Evolutionary conservation across 2,797 vertebrate species (phyloP).

Genomic region (Sciaenops ocellatus): DNA sequence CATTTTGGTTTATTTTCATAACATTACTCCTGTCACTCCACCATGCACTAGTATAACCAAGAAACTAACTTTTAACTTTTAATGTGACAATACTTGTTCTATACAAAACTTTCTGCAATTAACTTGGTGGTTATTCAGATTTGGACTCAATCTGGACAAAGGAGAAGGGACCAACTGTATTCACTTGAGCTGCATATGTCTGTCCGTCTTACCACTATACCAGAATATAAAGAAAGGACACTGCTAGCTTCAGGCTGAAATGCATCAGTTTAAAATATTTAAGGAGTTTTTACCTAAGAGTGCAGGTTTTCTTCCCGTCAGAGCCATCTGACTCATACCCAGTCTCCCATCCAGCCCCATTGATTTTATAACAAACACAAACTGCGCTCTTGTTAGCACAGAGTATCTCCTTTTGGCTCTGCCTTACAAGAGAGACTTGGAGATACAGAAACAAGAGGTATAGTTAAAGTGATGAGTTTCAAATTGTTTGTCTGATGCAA

Average conservation of each 20-base stretch:
- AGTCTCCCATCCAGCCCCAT: constrained; percentile 25
- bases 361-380: constrained; percentile 43
- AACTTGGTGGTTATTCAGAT: neutral
- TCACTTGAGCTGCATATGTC: neutral
- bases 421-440: neutral
- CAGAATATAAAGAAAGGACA: neutral
- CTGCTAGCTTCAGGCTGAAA: constrained; percentile 5
- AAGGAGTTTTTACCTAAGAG: constrained; percentile 7
- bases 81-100: neutral
- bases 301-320: neutral
- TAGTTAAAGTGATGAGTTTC: neutral
- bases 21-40: neutral
- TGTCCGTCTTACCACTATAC: neutral
- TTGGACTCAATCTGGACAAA: neutral
- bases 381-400: constrained; percentile 1
- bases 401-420: constrained; percentile 12
- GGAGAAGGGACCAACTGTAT: neutral
- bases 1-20: neutral
- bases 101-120: neutral
- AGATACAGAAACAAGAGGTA: neutral
- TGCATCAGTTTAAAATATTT: constrained; percentile 42
- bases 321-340: constrained; percentile 29
- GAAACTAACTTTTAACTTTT: neutral
- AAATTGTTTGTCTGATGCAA: constrained; percentile 8
- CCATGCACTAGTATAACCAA: neutral